These are phyloP conservation scores for Leptopilina drosophilae DNA, from an alignment of 2,888 invertebrate genomes.

Conservation along the genomic window DNA sequence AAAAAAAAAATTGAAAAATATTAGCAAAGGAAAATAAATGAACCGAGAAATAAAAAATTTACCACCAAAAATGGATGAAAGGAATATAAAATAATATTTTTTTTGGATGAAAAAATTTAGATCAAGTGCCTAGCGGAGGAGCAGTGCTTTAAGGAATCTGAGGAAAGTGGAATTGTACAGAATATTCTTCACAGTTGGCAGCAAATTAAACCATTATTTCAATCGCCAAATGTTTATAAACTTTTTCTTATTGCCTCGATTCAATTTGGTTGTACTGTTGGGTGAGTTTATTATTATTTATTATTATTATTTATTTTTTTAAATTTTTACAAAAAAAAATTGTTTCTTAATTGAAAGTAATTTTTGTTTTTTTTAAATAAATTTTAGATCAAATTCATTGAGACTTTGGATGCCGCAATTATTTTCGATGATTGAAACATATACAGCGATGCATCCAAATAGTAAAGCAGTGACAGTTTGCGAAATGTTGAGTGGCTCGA, in stretches of 20 bases:
- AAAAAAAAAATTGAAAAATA: too few relatives aligned
- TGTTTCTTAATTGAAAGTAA: too few relatives aligned
- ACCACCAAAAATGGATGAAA: too few relatives aligned
- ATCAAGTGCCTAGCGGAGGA: conserved; percentile 76
- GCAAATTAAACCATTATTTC: conserved; percentile 84
- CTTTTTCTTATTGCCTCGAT: conserved; percentile 83
- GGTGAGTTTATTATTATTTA: conserved; percentile 77
- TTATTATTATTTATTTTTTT: too few relatives aligned
- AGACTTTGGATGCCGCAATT: conserved; percentile 93
- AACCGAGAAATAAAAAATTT: not conserved
- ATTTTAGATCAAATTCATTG: conserved; percentile 85
- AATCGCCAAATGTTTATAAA: conserved; percentile 81
- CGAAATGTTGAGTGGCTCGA: conserved; percentile 48
- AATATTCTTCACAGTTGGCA: conserved; percentile 81
- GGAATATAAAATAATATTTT: too few relatives aligned
- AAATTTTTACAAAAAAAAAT: too few relatives aligned
- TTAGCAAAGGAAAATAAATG: too few relatives aligned
- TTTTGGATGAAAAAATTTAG: conserved; percentile 64
- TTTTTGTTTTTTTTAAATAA: not conserved
- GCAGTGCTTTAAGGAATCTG: conserved; percentile 68
- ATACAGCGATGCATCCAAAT: conserved; percentile 68
- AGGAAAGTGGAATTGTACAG: conserved; percentile 68
- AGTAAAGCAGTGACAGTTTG: conserved; percentile 54
- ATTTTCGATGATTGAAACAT: conserved; percentile 83
- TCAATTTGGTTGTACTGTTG: conserved; percentile 83